Base-by-base conservation (phyloP, 2,797 vertebrate species). In the Gallinago solitaria region DNA sequence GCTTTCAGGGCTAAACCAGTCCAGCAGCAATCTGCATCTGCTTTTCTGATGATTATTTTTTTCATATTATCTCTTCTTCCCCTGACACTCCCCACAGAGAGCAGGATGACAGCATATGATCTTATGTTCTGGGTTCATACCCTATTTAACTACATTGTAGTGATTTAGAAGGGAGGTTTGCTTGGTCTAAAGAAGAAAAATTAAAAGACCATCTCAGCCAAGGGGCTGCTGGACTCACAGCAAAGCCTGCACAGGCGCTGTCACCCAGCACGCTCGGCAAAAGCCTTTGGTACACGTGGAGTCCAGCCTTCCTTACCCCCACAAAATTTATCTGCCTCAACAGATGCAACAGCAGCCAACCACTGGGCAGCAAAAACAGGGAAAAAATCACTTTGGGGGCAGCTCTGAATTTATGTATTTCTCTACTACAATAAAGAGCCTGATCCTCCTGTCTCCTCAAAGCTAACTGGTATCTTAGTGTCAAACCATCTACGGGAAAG, bases 381-480 rank as follows among this genome's bases (percentile, higher is more conserved):
- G 45, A 81, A 78, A 78, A 83, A 84, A 76, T 14, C 47, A 48
- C 6, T 5, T 9, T 27, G 16, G 23, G 50, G 68, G 37, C 37
- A 93, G 33, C 23, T 88, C 60, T 51, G 35, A 59, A 67, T 59
- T 50, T 61, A 41, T 24, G 6, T 39, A 54, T 75, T 92, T 79
- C 65, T 88, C 60, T 83, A 9, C 37, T 25, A 60, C 74, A 79
- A 73, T 10, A 21, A 6, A 48, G 28, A 76, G 33, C 19, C 51
- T 65, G 53, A 57, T 45, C 57, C 48, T 81, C 32, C 37, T 33
- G 14, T 18, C 28, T 10, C 8, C 32, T 75, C 57, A 65, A 50
- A 71, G 16, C 0, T 2, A 75, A 80, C 21, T 0, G 0, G 11
- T 35, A 28, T 13, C 17, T 47, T 63, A 21, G 35, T 12, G 30